Base-by-base conservation (phyloP, 1,140 invertebrate species). In the Pseudomyrmex sp. region DNA sequence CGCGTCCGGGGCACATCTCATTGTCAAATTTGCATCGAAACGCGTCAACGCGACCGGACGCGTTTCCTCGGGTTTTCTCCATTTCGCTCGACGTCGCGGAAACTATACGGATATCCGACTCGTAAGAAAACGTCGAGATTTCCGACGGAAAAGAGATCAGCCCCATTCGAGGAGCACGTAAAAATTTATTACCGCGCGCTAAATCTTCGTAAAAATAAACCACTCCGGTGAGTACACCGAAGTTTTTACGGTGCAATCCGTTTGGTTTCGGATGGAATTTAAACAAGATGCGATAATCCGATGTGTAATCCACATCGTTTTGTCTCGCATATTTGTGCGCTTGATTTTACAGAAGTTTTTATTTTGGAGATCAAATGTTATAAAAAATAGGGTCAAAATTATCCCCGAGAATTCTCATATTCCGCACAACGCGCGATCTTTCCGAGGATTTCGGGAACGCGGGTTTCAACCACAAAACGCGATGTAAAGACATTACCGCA, bases 1-100 rank as follows among this genome's bases (percentile, higher is more conserved):
- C 50, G 52, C 44, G 12, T 80, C 20, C 35, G 5, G 5, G 5
- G 5, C 5, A 9, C 59, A 18, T 70, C 20, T 48, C 20, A 80
- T 72, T 80, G 56, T 70, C 44, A 70, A 70, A 48, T 70, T 70
- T 54, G 15, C 44, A 72, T 56, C 10, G 35, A 59, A 59, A 46
- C 18, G 15, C 46, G 9, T 26, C 46, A 59, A 61, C 72, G 18
- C 15, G 44, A 66, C 68, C 13, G 61, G 8, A 12, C n/a, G 10
- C 12, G 59, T 59, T 48, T 58, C 46, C 20, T 79, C 35, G n/a
- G 50, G 23, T 20, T 77, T 46, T 8, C 50, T 18, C 12, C 9
- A 46, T 58, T 69, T 12, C 13, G 1, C 5, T 10, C 52, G 23
- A 48, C 10, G 9, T 69, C 35, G 10, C 10, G 13, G 12, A 79